Evolutionary conservation across 1,140 invertebrate genomes (phyloP), one percentile per base, ranked within the genome.

Genomic region (Coenobita brevimanus): DNA sequence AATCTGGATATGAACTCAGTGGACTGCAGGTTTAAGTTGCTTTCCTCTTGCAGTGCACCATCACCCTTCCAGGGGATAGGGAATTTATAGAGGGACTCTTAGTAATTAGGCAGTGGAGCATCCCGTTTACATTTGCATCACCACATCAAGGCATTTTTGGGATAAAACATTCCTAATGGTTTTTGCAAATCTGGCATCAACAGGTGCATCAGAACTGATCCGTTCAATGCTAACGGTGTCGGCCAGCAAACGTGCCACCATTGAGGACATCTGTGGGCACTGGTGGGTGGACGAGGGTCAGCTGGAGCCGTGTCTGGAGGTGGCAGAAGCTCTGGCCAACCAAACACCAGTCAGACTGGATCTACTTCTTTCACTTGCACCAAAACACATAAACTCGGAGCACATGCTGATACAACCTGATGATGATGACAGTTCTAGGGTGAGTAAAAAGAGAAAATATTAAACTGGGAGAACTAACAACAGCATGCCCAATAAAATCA

Each of bases 191-290:
- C 89, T 92, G 90, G 89, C 89, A 82, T 89, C 94, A 94, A 73
- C 92, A 96, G 97, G 96, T 90, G 98, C 98, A 8, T 99, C 98
- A 17, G 96, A 97, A 50, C 94, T 99, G 27, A 99, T 99, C 82
- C 95, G 96, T 64, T 96, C 97, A 81, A 97, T 99, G 95, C 93
- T 99, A 80, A 98, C 97, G 0, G 97, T 99, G 0, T 96, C 97
- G 92, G 97, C 98, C 0, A 93, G 95, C 24, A 95, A 96, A 91
- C 94, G 99, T 91, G 97, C 98, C 6, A 97, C 97, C 90, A 98
- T 99, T 89, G 96, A 97, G 89, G 97, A 97, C 92, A 98, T 99
- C 60, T 98, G 98, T 92, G 95, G 95, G 33, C 97, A 99, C 93
- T 97, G 97, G 96, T 96, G 95, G 95, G 93, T 99, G 62, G 99